Evolutionary conservation across 2,888 invertebrate genomes (phyloP).

Genomic region (Salpingus planirostris): DNA sequence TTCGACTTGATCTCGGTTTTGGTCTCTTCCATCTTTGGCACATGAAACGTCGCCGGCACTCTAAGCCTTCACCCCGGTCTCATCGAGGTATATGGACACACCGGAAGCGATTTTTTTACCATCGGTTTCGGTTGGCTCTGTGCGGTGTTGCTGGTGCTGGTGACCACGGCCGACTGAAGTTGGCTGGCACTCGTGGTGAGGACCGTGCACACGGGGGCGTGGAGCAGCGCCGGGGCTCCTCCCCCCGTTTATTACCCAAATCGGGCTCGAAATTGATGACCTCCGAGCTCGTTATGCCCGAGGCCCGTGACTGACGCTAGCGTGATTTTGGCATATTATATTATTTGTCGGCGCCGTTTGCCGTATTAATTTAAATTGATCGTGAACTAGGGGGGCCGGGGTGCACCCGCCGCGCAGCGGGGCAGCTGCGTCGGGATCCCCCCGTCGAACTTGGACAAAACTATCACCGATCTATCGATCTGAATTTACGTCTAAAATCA

Average conservation of each 20-base stretch:
- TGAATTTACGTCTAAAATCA: too few species aligned
- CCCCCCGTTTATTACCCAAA: constrained; percentile 30
- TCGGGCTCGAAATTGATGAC: constrained; percentile 31
- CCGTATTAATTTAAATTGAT: constrained; percentile 34
- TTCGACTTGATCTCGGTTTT: constrained; percentile 48
- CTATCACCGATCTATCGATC: too few species aligned
- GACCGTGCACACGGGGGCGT: constrained; percentile 26
- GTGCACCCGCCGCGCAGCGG: too few species aligned
- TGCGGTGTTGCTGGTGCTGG: constrained; percentile 17
- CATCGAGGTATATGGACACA: neutral
- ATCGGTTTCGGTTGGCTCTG: neutral
- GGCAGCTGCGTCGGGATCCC: too few species aligned
- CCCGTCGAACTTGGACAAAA: too few species aligned
- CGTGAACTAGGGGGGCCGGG: too few species aligned
- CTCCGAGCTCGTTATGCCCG: too few species aligned
- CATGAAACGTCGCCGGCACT: too few species aligned
- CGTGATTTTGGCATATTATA: constrained; percentile 36
- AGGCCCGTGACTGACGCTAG: constrained; percentile 26
- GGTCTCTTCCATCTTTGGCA: constrained; percentile 34
- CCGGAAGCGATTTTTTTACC: neutral
- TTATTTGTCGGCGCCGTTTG: constrained; percentile 33
- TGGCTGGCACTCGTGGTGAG: constrained; percentile 19
- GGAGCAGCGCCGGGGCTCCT: constrained; percentile 17
- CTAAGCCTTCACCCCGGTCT: too few species aligned
- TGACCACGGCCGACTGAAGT: constrained; percentile 24